A percentile compares a stretch with the other conserved stretches of the same genome.
phyloP scores from a whole-genome alignment of 2,113 vertebrate species.

The Aptenodytes forsteri region DNA sequence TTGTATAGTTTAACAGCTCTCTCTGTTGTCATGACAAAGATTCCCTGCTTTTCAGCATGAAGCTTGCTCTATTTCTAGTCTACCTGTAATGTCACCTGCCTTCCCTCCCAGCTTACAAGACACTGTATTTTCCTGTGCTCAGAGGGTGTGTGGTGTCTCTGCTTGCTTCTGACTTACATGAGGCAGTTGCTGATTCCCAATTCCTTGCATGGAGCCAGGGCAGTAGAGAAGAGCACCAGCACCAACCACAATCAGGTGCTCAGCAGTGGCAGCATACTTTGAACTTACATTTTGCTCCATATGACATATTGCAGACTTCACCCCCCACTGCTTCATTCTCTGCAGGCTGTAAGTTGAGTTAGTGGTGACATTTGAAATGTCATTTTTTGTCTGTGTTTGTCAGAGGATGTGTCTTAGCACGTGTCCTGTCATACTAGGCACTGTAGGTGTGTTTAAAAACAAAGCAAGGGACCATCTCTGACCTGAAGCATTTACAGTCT shows the following conservation, averaged over 20 bases:
- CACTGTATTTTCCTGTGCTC: neutral
- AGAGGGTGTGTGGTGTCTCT: neutral
- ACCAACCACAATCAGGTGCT: neutral
- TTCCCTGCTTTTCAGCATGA: neutral
- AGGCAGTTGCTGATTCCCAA: neutral
- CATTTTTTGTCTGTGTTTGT: neutral
- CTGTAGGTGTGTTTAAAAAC: neutral
- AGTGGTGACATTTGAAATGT: neutral
- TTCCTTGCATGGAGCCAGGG: neutral
- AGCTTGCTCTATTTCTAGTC: neutral
- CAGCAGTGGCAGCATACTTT: fast-evolving
- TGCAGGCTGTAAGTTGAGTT: neutral
- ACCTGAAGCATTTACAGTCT: neutral
- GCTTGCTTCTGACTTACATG: neutral
- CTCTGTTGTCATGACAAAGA: slow-evolving; percentile 48
- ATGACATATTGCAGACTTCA: neutral
- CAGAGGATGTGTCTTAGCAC: neutral
- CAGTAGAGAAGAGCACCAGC: neutral
- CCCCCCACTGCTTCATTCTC: neutral
- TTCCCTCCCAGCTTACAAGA: neutral
- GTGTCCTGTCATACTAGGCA: neutral
- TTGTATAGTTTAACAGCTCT: neutral
- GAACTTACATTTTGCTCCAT: neutral
- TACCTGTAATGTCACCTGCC: neutral
- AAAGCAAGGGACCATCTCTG: neutral